Evolutionary conservation across 2,113 vertebrate species (phyloP), one percentile per base, ranked within the genome.

Genomic region (Sciurus niger): DNA sequence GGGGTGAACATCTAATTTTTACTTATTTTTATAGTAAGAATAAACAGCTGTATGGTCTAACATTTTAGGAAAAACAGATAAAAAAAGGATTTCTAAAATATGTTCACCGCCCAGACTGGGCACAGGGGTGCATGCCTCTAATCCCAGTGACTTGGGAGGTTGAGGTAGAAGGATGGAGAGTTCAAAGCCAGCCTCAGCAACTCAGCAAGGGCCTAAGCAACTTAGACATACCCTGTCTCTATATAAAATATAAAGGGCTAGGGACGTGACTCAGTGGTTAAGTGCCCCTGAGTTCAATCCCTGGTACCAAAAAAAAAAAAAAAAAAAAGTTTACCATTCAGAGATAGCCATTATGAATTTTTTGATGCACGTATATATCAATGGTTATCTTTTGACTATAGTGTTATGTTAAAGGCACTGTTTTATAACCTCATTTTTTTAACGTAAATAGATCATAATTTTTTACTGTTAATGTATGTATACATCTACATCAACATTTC

Each of bases 321-420:
- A 37, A 24, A 72, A 72, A 84, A 48, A 37, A 8, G 24, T 48
- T 87, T 68, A 53, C 28, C 14, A 89, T 20, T 30, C 34, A 80
- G 24, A 72, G 63, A 32, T 58, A 73, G 55, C 46, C 32, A 51
- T 53, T 73, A 30, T 0, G 7, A 91, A 43, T 28, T 77, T 89
- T 90, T 89, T 86, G 80, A 1, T 94, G 58, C 58, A 76, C 17
- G 16, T 67, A 7, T 51, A 22, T 77, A n/a, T 63, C 73, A 90
- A 7, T 92, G 73, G 68, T 89, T 89, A 77, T 72, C 43, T 70
- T 84, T 89, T 74, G 76, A 85, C 34, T 90, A n/a, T 72, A 37
- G 17, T 60, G 28, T 96, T 65, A 20, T 40, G 20, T 72, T 82
- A 83, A 93, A 32, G 12, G 60, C 53, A n/a, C 4, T 76, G 43